Evolutionary conservation across 1,140 invertebrate genomes (phyloP), one percentile per base, ranked within the genome.

Genomic region (Rhizoglyphus robini): DNA sequence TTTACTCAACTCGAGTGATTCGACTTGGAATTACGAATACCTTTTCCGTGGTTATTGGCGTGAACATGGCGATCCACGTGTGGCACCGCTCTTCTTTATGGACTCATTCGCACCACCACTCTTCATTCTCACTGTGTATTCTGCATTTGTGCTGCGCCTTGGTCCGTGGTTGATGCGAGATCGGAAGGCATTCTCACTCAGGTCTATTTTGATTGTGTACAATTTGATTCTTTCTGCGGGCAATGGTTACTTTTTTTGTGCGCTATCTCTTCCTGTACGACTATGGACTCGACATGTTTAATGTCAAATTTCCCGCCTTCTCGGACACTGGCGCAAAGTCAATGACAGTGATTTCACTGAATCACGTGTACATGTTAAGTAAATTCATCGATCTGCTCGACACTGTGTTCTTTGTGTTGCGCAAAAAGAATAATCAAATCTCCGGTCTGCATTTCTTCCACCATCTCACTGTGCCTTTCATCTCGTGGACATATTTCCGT

Each of bases 391-490:
- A 65, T 20, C 23, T 65, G n/a, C 13, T 65, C 8, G 63, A 65
- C 61, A 65, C 63, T 5, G n/a, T 91, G 68, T 93, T 91, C 81
- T 93, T 92, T 78, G 86, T 92, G 71, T 77, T 91, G 70, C 81
- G 88, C 69, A 92, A 91, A 77, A 96, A 96, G 80, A 87, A 85
- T 74, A 84, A 88, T 74, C 90, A 95, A 73, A 87, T 94, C 63
- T 89, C 88, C n/a, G 88, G 86, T 27, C 80, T 95, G 25, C 92
- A 95, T 77, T 90, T 96, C 62, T 91, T 95, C 71, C 91, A 96
- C 75, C 91, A 95, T 75, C 76, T 76, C 11, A 75, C 78, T 58
- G 81, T 80, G 41, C 71, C 74, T 2, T 66, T 75, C 36, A 72
- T 70, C 36, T 67, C 68, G 8, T 60, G 58, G 58, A 27, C 23